These are phyloP conservation scores for Tiaroga cobitis DNA, from an alignment of 2,797 vertebrate genomes.

Conservation along the genomic window DNA sequence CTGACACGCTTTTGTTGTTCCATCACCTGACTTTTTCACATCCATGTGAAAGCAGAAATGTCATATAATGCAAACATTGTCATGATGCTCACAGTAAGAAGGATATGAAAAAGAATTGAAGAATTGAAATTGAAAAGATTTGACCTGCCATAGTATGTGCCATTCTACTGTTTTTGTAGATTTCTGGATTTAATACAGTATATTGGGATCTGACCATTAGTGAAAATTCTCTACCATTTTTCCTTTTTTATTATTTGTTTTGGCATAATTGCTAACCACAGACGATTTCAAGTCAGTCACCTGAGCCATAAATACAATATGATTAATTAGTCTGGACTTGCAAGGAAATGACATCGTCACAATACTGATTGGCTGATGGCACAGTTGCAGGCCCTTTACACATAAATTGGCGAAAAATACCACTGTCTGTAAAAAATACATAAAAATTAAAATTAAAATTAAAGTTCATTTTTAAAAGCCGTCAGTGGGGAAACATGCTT, in stretches of 20 bases:
- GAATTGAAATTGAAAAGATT: background rate
- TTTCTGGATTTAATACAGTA: background rate
- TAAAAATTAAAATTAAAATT: no score
- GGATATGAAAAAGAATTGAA: background rate
- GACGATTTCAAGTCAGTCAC: background rate
- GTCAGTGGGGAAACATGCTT: background rate
- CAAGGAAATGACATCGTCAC: background rate
- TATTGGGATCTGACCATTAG: background rate
- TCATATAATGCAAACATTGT: conserved; percentile 25
- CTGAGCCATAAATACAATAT: background rate
- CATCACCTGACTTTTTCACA: conserved; percentile 66
- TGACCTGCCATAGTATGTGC: background rate
- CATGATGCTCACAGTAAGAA: conserved; percentile 53
- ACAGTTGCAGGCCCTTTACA: background rate
- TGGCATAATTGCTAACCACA: background rate
- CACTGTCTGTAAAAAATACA: background rate
- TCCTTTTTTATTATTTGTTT: background rate
- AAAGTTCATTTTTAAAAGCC: background rate
- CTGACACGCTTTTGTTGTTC: conserved; percentile 73
- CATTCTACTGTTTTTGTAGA: background rate
- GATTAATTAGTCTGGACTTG: background rate
- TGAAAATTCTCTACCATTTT: background rate
- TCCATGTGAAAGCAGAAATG: conserved; percentile 61
- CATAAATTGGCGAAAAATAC: background rate
- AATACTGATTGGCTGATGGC: background rate